Conservation (phyloP, 2,888 invertebrate species). For the Campoletis raptor region DNA sequence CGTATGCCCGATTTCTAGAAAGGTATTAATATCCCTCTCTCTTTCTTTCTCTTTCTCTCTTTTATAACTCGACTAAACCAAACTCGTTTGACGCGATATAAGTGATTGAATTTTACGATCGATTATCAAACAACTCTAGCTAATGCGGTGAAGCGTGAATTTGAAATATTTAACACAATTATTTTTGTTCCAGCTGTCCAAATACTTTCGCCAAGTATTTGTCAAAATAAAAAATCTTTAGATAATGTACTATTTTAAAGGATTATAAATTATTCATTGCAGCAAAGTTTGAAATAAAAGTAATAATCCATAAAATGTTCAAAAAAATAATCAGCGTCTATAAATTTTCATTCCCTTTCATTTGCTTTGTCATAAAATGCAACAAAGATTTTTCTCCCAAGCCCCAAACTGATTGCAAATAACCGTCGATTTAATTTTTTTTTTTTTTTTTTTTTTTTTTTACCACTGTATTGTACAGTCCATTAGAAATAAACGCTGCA, state of each 20-base stretch:
- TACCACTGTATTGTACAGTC: background rate
- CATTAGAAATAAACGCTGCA: slow-evolving; percentile 27
- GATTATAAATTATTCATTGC: slow-evolving; percentile 3
- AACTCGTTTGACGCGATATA: slow-evolving; percentile 25
- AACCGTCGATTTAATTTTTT: slow-evolving; percentile 14
- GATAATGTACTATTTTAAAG: background rate
- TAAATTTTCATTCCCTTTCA: background rate
- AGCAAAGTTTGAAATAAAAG: background rate
- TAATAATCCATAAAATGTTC: background rate
- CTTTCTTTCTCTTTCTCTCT: background rate
- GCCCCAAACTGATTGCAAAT: background rate
- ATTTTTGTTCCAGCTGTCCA: background rate
- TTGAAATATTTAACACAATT: slow-evolving; percentile 26
- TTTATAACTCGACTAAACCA: slow-evolving; percentile 26
- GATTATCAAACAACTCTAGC: slow-evolving; percentile 36
- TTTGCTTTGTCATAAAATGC: slow-evolving; percentile 1
- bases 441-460: slow-evolving; percentile 8
- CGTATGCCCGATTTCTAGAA: slow-evolving; percentile 42
- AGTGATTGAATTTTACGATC: slow-evolving; percentile 52
- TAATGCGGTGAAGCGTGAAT: slow-evolving; percentile 57
- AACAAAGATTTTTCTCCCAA: background rate
- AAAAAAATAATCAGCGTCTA: background rate
- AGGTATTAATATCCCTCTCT: slow-evolving; percentile 7
- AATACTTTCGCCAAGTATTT: slow-evolving; percentile 19
- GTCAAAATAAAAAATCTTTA: slow-evolving; percentile 6